Evolutionary conservation across 1,140 invertebrate genomes (phyloP).

Genomic region (Musca vetustissima): DNA sequence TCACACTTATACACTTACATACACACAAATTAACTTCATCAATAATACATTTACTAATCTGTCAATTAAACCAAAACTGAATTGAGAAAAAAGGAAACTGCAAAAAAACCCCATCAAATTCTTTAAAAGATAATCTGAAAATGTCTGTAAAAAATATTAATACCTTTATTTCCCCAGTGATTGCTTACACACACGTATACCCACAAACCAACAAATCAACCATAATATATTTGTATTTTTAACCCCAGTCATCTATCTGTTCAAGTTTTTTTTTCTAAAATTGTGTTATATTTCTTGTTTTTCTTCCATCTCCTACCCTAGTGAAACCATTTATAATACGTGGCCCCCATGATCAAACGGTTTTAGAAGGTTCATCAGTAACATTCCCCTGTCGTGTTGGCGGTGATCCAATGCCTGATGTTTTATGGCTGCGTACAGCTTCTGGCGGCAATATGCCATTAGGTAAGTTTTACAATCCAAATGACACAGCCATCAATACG

Average conservation of each 20-base stretch:
- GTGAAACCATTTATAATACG: constrained; percentile 81
- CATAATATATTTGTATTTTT: too few relatives aligned
- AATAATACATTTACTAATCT: too few relatives aligned
- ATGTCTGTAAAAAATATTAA: too few relatives aligned
- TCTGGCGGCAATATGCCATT: constrained; percentile 72
- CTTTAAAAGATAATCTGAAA: too few relatives aligned
- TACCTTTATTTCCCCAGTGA: too few relatives aligned
- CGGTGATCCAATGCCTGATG: constrained; percentile 73
- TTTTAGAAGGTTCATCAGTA: constrained; percentile 71
- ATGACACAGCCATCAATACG: not conserved
- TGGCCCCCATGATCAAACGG: constrained; percentile 73
- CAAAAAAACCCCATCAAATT: too few relatives aligned
- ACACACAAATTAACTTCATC: not conserved
- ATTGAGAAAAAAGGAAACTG: too few relatives aligned
- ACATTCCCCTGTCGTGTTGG: constrained; percentile 78
- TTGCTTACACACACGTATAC: too few relatives aligned
- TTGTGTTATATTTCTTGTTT: not conserved
- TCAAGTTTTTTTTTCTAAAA: not conserved
- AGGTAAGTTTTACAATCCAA: constrained; percentile 48
- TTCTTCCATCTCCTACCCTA: constrained; percentile 46
- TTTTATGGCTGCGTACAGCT: constrained; percentile 70
- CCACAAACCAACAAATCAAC: too few relatives aligned
- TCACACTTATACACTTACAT: too few relatives aligned
- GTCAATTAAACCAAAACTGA: too few relatives aligned
- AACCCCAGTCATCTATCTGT: too few relatives aligned